phyloP scores from a whole-genome alignment of 2,797 vertebrate genomes.

The Lepus oiostolus region DNA sequence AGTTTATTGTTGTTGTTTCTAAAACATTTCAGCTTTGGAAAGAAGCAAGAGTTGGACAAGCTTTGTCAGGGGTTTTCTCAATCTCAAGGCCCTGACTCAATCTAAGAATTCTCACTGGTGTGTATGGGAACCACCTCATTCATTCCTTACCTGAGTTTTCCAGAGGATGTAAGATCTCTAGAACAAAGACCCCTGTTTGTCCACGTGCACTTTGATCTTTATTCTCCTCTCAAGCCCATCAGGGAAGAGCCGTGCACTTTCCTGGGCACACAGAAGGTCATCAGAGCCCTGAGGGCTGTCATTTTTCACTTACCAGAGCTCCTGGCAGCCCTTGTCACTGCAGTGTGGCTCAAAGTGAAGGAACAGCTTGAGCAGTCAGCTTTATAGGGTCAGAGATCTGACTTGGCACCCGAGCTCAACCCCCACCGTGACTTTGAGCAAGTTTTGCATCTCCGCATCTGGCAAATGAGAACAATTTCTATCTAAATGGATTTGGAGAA shows the following conservation, averaged over 20 bases:
- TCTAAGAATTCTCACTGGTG: slow-evolving; percentile 45
- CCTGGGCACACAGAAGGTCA: background rate
- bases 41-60: slow-evolving; percentile 60
- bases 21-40: slow-evolving; percentile 27
- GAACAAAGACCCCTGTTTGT: background rate
- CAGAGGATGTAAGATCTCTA: background rate
- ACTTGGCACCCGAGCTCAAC: background rate
- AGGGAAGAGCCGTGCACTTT: background rate
- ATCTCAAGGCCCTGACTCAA: slow-evolving; percentile 40
- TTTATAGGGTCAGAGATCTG: background rate
- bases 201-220: background rate
- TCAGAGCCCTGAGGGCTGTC: background rate
- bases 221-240: slow-evolving; percentile 35
- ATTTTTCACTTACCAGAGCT: background rate
- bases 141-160: slow-evolving; percentile 60
- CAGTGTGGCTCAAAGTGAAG: background rate
- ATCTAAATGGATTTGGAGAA: background rate
- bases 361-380: background rate
- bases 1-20: slow-evolving; percentile 46
- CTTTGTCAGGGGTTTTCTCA: slow-evolving; percentile 60
- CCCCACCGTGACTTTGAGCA: background rate
- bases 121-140: slow-evolving; percentile 53
- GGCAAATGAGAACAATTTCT: background rate
- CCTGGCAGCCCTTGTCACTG: background rate
- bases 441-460: slow-evolving; percentile 25